Conservation (phyloP, 2,888 invertebrate genomes). For the Strigamia transsilvanica region DNA sequence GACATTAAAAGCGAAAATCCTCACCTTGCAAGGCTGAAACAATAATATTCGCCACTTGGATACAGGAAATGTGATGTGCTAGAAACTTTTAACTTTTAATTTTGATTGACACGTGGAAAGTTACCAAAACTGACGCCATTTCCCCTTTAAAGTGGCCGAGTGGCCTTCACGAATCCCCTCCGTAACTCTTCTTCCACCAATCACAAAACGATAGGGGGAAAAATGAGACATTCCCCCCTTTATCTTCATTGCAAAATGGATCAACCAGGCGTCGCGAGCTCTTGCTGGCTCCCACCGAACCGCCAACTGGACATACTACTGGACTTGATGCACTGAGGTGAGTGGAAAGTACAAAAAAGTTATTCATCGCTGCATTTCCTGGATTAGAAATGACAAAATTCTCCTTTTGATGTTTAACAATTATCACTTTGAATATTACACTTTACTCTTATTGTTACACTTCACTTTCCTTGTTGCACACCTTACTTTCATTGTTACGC, state of each 20-base stretch:
- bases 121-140: constrained; percentile 3
- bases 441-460: too few relatives aligned
- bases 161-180: constrained; percentile 1
- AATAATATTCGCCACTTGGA: constrained; percentile 7
- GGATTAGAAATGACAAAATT: too few relatives aligned
- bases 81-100: neutral
- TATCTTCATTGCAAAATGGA: constrained; percentile 5
- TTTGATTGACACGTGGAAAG: constrained; percentile 43
- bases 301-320: constrained; percentile 13
- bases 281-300: neutral
- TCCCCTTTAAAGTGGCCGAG: constrained; percentile 15
- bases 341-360: neutral
- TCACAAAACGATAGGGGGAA: neutral
- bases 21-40: neutral
- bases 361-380: too few relatives aligned
- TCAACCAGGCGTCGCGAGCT: neutral
- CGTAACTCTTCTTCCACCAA: constrained; percentile 23
- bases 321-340: neutral
- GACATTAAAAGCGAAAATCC: neutral
- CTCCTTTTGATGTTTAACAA: too few relatives aligned
- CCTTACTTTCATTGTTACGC: too few relatives aligned
- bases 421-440: too few relatives aligned
- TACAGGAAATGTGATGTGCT: constrained; percentile 20
- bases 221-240: constrained; percentile 15
- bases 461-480: too few relatives aligned